Conservation (phyloP, 2,888 invertebrate genomes). For the Eubasilissa splendida region DNA sequence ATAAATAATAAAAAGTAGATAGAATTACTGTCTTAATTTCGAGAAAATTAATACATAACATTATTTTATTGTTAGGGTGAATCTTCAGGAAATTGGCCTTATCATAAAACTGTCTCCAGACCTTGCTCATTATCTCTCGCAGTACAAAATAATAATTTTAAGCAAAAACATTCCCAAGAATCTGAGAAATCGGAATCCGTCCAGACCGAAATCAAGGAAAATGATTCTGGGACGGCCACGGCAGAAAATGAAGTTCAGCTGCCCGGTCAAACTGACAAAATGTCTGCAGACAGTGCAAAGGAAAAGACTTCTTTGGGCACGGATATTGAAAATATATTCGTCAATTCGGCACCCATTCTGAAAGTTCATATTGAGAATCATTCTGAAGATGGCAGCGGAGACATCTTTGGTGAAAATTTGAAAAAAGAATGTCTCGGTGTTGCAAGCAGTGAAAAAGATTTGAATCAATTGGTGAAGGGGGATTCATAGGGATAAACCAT, state of each 20-base stretch:
- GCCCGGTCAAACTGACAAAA: slow-evolving; percentile 51
- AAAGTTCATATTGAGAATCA: slow-evolving; percentile 23
- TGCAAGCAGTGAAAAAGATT: slow-evolving; percentile 42
- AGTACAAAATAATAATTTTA: slow-evolving; percentile 56
- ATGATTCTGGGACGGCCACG: slow-evolving; percentile 40
- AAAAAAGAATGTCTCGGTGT: slow-evolving; percentile 55
- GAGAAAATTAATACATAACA: too few relatives aligned
- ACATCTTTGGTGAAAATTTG: slow-evolving; percentile 48
- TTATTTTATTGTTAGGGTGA: slow-evolving; percentile 51
- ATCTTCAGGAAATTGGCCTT: slow-evolving; percentile 54
- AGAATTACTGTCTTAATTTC: too few relatives aligned
- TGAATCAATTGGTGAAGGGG: slow-evolving; percentile 30
- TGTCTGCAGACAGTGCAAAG: slow-evolving; percentile 12
- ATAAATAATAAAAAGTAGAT: too few relatives aligned
- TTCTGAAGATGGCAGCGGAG: slow-evolving; percentile 33
- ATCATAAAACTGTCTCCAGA: slow-evolving; percentile 56
- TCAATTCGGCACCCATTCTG: slow-evolving; percentile 14
- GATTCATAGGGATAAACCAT: slow-evolving; percentile 47
- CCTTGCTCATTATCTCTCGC: slow-evolving; percentile 56
- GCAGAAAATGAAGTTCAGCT: slow-evolving; percentile 41
- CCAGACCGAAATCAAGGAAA: slow-evolving; percentile 49
- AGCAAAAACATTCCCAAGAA: slow-evolving; percentile 48
- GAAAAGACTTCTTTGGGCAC: slow-evolving; percentile 15
- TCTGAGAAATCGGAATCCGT: slow-evolving; percentile 49
- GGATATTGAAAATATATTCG: slow-evolving; percentile 4